Percentiles rank a stretch among this genome's conserved stretches.
Conservation (phyloP, 2,113 vertebrate genomes). For the Serinus canaria region DNA sequence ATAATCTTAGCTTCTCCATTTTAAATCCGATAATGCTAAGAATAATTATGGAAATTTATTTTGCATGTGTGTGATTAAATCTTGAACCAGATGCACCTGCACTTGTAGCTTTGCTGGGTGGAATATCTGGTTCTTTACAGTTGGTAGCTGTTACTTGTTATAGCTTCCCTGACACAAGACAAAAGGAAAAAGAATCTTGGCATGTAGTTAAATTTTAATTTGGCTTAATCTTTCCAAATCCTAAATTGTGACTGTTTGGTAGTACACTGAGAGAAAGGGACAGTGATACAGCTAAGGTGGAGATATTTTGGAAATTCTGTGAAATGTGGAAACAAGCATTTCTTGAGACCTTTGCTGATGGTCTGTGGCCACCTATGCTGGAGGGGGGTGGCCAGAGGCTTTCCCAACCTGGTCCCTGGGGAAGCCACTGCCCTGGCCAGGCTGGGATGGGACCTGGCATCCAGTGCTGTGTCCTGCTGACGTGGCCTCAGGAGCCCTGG, state of each 20-base stretch:
- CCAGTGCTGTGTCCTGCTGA: slow-evolving; percentile 73
- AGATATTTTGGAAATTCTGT: background rate
- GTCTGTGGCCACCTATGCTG: fast-evolving
- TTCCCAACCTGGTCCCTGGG: background rate
- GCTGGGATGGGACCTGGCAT: slow-evolving; percentile 74
- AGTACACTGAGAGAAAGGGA: background rate
- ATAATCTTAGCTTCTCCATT: background rate
- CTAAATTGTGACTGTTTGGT: background rate
- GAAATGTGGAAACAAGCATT: background rate
- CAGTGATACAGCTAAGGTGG: background rate
- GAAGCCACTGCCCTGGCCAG: background rate
- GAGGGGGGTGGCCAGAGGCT: background rate
- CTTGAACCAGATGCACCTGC: background rate
- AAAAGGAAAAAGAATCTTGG: background rate
- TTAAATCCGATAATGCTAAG: background rate
- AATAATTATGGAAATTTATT: background rate
- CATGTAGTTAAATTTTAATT: slow-evolving; percentile 27
- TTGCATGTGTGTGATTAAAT: background rate
- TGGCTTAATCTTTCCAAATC: slow-evolving; percentile 56
- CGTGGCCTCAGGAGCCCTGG: slow-evolving; percentile 62
- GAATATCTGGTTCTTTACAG: background rate
- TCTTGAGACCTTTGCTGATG: background rate
- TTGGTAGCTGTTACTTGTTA: background rate
- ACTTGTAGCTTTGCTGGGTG: background rate
- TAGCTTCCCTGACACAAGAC: background rate